These are phyloP conservation scores for Eupsittula cactorum DNA, from an alignment of 2,113 vertebrate genomes.

Conservation along the genomic window DNA sequence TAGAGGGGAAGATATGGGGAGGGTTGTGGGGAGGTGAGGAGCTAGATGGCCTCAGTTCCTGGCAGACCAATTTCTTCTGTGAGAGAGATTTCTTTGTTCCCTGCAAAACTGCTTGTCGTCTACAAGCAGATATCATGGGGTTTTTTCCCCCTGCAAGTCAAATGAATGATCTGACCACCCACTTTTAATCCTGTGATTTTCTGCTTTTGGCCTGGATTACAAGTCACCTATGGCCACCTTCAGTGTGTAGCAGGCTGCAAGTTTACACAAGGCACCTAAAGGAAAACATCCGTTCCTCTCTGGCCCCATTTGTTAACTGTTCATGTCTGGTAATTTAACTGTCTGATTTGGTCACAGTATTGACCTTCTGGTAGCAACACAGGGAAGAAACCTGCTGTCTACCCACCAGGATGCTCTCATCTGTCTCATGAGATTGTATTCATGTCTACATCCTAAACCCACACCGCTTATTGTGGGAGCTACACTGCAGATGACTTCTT, in stretches of 20 bases:
- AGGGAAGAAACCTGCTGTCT: background rate
- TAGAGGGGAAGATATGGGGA: conserved; percentile 56
- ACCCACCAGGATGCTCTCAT: background rate
- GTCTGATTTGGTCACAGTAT: background rate
- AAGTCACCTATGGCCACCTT: conserved; percentile 52
- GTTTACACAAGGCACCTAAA: conserved; percentile 1
- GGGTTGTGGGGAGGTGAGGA: conserved; percentile 71
- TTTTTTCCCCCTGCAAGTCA: conserved; percentile 35
- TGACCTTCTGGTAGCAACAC: background rate
- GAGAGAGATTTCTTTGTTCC: conserved; percentile 63
- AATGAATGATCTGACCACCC: conserved; percentile 63
- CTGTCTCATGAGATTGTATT: background rate
- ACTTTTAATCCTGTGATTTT: conserved; percentile 56
- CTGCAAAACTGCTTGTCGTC: conserved; percentile 42
- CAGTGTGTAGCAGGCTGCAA: background rate
- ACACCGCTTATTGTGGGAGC: fast-evolving
- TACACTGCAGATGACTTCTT: background rate
- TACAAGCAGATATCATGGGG: background rate
- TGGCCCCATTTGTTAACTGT: background rate
- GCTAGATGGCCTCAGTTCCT: conserved; percentile 65
- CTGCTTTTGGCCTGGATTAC: conserved; percentile 46
- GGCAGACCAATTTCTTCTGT: conserved; percentile 50
- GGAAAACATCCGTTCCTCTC: background rate
- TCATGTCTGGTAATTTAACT: background rate
- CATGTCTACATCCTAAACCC: background rate